These are phyloP conservation scores for Tromatobia lineatoria DNA, from an alignment of 2,888 invertebrate species.

Conservation along the genomic window DNA sequence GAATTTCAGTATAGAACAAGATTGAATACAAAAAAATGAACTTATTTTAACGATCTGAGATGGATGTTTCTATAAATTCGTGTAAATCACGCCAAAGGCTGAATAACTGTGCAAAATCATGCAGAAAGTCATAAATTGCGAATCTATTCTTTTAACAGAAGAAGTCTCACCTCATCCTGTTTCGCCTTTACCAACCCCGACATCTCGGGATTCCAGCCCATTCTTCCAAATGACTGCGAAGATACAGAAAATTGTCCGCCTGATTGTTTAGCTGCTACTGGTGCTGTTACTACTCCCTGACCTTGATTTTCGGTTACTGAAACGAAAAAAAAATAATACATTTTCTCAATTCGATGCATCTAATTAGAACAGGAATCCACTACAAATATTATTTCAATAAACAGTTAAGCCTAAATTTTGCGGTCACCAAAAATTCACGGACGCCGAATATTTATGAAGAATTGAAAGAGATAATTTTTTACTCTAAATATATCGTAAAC, in stretches of 20 bases:
- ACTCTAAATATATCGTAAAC: too few species aligned
- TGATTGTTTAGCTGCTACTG: slow-evolving; percentile 85
- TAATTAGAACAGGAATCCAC: not conserved
- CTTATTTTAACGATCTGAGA: not conserved
- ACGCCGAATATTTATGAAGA: too few species aligned
- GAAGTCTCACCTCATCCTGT: slow-evolving; percentile 85
- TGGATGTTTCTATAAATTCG: slow-evolving; percentile 14
- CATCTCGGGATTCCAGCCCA: slow-evolving; percentile 87
- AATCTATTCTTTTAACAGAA: not conserved
- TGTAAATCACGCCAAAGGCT: slow-evolving; percentile 42
- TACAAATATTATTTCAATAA: too few species aligned
- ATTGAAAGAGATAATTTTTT: too few species aligned
- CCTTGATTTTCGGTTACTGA: slow-evolving; percentile 86
- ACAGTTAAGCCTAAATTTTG: too few species aligned
- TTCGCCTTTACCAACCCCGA: slow-evolving; percentile 85
- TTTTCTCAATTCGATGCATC: not conserved
- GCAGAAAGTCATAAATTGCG: slow-evolving; percentile 33
- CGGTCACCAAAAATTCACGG: too few species aligned
- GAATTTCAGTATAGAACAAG: not conserved
- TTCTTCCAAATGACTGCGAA: slow-evolving; percentile 85
- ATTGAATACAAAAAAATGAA: not conserved
- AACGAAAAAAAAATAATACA: not conserved
- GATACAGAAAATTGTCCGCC: slow-evolving; percentile 85
- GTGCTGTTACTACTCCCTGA: slow-evolving; percentile 82
- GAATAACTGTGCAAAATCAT: slow-evolving; percentile 56